Evolutionary conservation across 1,140 invertebrate genomes (phyloP).

Genomic region (Atopsyche davidsoni): DNA sequence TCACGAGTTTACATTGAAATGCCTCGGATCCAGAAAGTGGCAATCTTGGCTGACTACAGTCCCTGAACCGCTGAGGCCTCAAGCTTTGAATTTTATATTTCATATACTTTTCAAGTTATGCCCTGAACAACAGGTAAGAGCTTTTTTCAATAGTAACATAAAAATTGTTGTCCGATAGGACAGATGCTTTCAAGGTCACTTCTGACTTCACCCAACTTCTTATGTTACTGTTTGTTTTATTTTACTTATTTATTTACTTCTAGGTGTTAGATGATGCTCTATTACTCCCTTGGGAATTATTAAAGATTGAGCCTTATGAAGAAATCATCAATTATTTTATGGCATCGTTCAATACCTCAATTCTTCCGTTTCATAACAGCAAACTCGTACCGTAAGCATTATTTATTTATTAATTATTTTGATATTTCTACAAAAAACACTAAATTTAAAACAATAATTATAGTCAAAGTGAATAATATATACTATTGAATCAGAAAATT

Average conservation of each 20-base stretch:
- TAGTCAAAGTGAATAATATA: too few species aligned
- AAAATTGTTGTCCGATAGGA: too few species aligned
- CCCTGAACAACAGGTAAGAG: conserved; percentile 12
- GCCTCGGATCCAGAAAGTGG: conserved; percentile 19
- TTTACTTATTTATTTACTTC: conserved; percentile 5
- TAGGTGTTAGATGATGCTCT: conserved; percentile 24
- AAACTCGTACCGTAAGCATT: conserved; percentile 23
- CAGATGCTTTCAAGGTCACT: too few species aligned
- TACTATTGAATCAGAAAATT: too few species aligned
- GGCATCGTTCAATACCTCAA: conserved; percentile 1
- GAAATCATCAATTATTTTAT: conserved; percentile 21
- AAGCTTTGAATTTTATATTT: conserved; percentile 12
- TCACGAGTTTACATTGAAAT: conserved; percentile 19
- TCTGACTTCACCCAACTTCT: too few species aligned
- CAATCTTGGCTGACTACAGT: conserved; percentile 10
- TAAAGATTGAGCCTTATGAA: conserved; percentile 19
- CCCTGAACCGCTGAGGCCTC: conserved; percentile 10
- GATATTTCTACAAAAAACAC: too few species aligned
- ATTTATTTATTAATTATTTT: neutral
- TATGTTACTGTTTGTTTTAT: conserved; percentile 1
- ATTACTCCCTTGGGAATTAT: conserved; percentile 17
- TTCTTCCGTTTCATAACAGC: conserved; percentile 20
- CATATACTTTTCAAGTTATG: conserved; percentile 17
- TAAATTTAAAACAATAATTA: too few species aligned
- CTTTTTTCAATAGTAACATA: neutral